Percentiles rank a stretch among this genome's conserved stretches.
phyloP scores from a whole-genome alignment of 2,113 vertebrate genomes.

The Polypterus senegalus region DNA sequence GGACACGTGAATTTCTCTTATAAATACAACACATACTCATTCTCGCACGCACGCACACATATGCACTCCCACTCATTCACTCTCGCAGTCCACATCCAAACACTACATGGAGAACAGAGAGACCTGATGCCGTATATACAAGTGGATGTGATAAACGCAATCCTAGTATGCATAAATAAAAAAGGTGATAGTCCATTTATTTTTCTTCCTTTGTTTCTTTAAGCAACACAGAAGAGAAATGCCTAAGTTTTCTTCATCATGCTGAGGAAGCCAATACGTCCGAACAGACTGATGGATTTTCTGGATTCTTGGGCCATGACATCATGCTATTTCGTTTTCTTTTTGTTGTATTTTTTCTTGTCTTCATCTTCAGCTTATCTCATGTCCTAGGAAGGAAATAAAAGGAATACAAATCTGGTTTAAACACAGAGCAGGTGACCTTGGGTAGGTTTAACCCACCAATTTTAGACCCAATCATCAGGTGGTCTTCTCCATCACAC shows the following conservation, averaged over 20 bases:
- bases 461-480: too few species aligned
- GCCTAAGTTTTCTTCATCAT: background rate
- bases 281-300: constrained; percentile 22
- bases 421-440: too few species aligned
- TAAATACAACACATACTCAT: constrained; percentile 65
- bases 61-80: too few species aligned
- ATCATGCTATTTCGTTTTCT: constrained; percentile 13
- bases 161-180: constrained; percentile 33
- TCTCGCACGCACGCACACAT: constrained; percentile 18
- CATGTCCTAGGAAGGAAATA: constrained; percentile 41
- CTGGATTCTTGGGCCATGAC: constrained; percentile 8
- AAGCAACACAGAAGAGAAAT: constrained; percentile 19
- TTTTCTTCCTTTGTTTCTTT: constrained; percentile 25
- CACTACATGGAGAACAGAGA: constrained; percentile 46
- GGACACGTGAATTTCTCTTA: constrained; percentile 37
- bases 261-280: too few species aligned
- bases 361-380: constrained; percentile 42
- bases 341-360: background rate
- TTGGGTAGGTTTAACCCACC: too few species aligned
- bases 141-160: constrained; percentile 27
- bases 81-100: constrained; percentile 35
- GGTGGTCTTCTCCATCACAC: too few species aligned
- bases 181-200: constrained; percentile 31
- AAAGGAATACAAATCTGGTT: background rate
- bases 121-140: constrained; percentile 48